Conservation (phyloP, 2,888 invertebrate genomes). For the Platycnemis pennipes region DNA sequence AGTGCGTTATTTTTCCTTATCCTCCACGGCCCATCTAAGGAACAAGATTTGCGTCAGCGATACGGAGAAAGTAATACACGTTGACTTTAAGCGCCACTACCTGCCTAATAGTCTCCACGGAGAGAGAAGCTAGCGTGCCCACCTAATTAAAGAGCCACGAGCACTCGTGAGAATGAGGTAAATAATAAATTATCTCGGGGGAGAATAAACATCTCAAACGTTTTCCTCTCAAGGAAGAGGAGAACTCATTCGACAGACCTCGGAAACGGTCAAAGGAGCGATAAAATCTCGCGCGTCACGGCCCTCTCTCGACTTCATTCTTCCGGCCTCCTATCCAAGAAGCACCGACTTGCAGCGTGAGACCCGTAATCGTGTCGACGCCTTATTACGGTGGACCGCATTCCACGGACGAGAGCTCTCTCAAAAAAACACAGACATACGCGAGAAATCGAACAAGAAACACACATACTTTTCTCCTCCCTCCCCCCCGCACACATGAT, state of each 20-base stretch:
- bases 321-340: not conserved
- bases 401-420: not conserved
- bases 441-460: not conserved
- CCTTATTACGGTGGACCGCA: not conserved
- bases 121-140: not conserved
- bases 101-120: no score
- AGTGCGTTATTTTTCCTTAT: no score
- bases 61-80: no score
- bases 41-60: no score
- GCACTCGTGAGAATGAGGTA: not conserved
- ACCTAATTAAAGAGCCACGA: not conserved
- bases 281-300: not conserved
- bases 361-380: not conserved
- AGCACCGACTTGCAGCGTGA: not conserved
- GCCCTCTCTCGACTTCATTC: not conserved
- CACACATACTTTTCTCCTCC: not conserved
- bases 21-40: no score
- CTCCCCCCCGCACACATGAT: not conserved
- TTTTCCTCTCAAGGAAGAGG: not conserved
- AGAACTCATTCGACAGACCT: not conserved
- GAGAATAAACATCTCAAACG: not conserved
- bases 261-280: not conserved
- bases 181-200: not conserved
- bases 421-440: not conserved
- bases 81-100: no score